Conservation (phyloP, 2,797 vertebrate species). For the Gymnopithys bicolor region DNA sequence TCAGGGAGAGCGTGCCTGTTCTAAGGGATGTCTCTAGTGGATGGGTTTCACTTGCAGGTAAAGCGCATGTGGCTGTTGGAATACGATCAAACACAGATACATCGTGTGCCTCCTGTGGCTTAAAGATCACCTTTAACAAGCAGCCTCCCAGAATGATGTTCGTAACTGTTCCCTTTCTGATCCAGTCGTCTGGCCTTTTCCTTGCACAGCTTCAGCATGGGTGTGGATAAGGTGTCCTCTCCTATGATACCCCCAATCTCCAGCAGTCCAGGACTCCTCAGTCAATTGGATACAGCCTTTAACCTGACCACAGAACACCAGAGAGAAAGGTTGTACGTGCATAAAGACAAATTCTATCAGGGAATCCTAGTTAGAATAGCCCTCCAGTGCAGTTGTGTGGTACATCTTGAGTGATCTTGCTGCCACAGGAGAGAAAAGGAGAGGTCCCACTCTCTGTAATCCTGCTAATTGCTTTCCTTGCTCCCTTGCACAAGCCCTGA, state of each 20-base stretch:
- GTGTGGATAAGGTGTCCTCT: neutral
- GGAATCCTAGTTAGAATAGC: neutral
- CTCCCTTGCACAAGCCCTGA: neutral
- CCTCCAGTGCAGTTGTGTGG: neutral
- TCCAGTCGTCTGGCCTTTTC: neutral
- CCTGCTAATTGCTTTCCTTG: neutral
- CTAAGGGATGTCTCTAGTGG: accelerated
- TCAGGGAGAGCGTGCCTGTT: accelerated
- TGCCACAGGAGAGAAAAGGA: neutral
- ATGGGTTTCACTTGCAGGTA: accelerated
- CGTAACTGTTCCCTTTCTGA: accelerated
- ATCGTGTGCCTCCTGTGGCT: accelerated
- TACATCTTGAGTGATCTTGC: neutral
- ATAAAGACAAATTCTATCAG: neutral
- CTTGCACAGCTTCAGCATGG: neutral
- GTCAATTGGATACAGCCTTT: neutral
- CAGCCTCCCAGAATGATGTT: neutral
- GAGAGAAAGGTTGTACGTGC: accelerated
- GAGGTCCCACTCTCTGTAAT: neutral
- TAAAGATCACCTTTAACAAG: neutral
- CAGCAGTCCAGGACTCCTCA: neutral
- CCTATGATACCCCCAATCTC: accelerated
- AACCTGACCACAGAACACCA: neutral
- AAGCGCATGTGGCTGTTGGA: accelerated
- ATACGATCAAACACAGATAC: accelerated